Evolutionary conservation across 2,888 invertebrate genomes (phyloP).

Genomic region (Pyrrhia umbra): DNA sequence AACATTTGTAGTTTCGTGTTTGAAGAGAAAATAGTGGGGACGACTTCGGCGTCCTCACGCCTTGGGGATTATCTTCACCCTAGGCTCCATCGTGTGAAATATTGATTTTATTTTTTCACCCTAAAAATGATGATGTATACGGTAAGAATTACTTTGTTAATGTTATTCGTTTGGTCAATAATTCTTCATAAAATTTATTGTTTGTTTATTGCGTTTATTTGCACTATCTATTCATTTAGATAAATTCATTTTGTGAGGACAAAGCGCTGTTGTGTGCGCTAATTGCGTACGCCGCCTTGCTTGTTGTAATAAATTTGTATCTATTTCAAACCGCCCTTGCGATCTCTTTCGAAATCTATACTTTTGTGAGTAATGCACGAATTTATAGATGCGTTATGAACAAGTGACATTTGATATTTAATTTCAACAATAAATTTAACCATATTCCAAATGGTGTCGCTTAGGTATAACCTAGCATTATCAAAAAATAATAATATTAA

Average conservation of each 20-base stretch:
- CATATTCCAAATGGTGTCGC: not conserved
- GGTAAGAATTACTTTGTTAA: slow-evolving; percentile 71
- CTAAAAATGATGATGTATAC: slow-evolving; percentile 87
- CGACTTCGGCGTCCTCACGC: slow-evolving; percentile 72
- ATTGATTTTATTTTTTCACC: slow-evolving; percentile 73
- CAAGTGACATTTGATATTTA: not conserved
- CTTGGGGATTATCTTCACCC: slow-evolving; percentile 62
- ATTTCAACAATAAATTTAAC: not conserved
- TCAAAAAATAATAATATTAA: no score
- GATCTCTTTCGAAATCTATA: slow-evolving; percentile 4
- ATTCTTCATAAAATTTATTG: not conserved
- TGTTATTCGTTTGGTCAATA: not conserved
- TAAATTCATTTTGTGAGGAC: not conserved
- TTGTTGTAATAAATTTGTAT: not conserved
- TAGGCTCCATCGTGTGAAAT: slow-evolving; percentile 67
- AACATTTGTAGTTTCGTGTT: slow-evolving; percentile 30
- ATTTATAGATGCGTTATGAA: not conserved
- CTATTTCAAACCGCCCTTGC: not conserved
- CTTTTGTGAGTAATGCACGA: not conserved
- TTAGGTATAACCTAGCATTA: no score
- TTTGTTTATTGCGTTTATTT: slow-evolving; percentile 1
- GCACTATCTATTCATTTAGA: not conserved
- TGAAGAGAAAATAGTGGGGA: slow-evolving; percentile 34
- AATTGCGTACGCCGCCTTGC: not conserved
- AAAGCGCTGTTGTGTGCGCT: not conserved